A percentile compares a stretch with the other conserved stretches of the same genome.
phyloP scores from a whole-genome alignment of 2,888 invertebrate genomes.

The Erebia palarica region DNA sequence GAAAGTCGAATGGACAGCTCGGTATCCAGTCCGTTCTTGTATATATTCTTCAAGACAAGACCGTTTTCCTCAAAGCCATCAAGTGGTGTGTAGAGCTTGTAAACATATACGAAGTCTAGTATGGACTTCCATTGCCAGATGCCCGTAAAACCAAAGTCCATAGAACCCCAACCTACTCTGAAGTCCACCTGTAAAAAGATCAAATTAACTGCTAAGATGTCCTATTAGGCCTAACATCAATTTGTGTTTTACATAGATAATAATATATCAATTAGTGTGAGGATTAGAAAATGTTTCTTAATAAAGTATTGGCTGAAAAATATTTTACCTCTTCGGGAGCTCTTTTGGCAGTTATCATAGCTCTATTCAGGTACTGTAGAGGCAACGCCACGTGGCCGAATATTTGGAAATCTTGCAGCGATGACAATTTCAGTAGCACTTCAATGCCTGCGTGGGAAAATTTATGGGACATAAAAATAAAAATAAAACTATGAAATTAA shows the following conservation, averaged over 20 bases:
- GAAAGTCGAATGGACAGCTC: constrained; percentile 87
- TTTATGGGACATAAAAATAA: neutral
- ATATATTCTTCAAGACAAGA: constrained; percentile 86
- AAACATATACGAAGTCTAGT: constrained; percentile 89
- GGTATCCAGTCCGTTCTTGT: constrained; percentile 85
- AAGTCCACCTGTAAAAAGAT: constrained; percentile 84
- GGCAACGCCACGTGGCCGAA: constrained; percentile 89
- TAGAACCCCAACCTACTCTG: constrained; percentile 88
- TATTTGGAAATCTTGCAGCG: constrained; percentile 87
- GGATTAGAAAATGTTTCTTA: neutral
- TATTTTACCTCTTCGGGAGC: constrained; percentile 83
- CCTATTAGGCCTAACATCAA: no score
- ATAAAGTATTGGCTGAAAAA: neutral
- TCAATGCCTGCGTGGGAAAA: constrained; percentile 83
- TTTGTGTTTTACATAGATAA: no score
- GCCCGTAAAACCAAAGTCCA: constrained; percentile 89
- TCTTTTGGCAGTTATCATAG: constrained; percentile 86
- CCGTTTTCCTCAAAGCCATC: constrained; percentile 90
- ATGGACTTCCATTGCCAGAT: constrained; percentile 86
- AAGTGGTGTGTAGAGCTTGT: constrained; percentile 90
- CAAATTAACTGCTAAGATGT: neutral
- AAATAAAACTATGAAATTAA: neutral
- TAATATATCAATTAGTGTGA: no score
- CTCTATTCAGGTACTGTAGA: constrained; percentile 85
- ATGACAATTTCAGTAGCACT: constrained; percentile 83